These are phyloP conservation scores for Pteronotus mesoamericanus DNA, from an alignment of 2,797 vertebrate species.

Conservation along the genomic window DNA sequence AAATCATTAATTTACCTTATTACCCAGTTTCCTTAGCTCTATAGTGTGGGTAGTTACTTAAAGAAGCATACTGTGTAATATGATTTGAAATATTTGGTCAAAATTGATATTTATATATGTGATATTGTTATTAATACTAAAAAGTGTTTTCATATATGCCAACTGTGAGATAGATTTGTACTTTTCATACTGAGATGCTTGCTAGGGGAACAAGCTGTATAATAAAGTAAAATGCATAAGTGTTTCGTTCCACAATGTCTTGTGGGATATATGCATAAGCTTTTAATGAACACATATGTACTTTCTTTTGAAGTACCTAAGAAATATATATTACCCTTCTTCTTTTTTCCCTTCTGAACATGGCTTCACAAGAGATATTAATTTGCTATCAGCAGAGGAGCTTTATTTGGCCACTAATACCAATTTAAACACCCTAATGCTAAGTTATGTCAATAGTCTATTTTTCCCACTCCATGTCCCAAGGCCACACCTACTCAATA, in stretches of 20 bases:
- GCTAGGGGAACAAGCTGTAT: background rate
- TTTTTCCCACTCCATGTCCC: background rate
- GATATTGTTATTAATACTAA: background rate
- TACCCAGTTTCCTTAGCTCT: background rate
- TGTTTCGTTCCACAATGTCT: background rate
- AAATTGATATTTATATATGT: background rate
- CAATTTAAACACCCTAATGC: background rate
- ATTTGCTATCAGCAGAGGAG: background rate
- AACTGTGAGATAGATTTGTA: background rate
- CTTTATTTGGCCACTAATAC: background rate
- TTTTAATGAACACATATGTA: background rate
- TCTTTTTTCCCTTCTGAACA: background rate
- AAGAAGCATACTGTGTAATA: background rate
- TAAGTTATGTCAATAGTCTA: background rate
- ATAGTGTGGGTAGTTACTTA: background rate
- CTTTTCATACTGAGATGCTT: background rate
- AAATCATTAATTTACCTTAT: constrained; percentile 12
- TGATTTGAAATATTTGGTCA: background rate
- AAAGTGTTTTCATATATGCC: background rate
- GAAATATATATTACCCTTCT: background rate
- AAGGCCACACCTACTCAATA: background rate
- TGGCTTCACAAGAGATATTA: background rate
- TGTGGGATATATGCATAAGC: rapidly evolving
- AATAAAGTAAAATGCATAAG: background rate
- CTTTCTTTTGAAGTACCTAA: background rate